A percentile compares a stretch with the other conserved stretches of the same genome.
phyloP scores from a whole-genome alignment of 2,797 vertebrate genomes.

The Sciurus carolinensis region DNA sequence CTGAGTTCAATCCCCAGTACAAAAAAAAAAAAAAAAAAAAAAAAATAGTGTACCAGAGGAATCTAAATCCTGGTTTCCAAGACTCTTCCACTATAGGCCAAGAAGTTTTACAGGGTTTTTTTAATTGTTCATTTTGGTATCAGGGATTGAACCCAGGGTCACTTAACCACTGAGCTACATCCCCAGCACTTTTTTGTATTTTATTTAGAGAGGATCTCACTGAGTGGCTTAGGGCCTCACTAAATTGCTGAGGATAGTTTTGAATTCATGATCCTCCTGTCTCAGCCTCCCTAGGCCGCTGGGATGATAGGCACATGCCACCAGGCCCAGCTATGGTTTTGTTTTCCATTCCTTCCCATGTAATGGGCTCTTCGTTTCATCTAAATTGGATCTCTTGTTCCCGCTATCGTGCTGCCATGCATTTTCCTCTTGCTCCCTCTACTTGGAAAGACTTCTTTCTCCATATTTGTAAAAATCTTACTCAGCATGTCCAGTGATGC shows the following conservation, averaged over 20 bases:
- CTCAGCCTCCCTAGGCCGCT: too few species aligned
- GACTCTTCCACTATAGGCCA: neutral
- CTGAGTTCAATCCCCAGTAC: too few species aligned
- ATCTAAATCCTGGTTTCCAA: neutral
- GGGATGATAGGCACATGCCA: too few species aligned
- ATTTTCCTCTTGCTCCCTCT: neutral
- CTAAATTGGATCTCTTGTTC: conserved; percentile 28
- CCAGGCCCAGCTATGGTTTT: neutral
- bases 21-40: too few species aligned
- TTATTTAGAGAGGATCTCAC: too few species aligned
- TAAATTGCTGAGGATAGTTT: too few species aligned
- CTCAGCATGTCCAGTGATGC: neutral
- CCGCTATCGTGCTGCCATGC: neutral
- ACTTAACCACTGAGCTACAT: too few species aligned
- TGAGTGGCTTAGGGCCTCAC: too few species aligned
- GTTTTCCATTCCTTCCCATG: neutral
- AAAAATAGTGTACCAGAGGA: neutral
- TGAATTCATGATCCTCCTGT: too few species aligned
- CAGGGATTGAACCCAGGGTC: too few species aligned
- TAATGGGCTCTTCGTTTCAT: neutral
- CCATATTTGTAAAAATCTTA: neutral
- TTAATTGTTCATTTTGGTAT: too few species aligned
- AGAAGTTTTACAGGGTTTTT: neutral
- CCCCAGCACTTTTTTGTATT: too few species aligned
- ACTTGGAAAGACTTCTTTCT: neutral